phyloP scores from a whole-genome alignment of 1,140 invertebrate genomes.

The Rhizoglyphus robini region DNA sequence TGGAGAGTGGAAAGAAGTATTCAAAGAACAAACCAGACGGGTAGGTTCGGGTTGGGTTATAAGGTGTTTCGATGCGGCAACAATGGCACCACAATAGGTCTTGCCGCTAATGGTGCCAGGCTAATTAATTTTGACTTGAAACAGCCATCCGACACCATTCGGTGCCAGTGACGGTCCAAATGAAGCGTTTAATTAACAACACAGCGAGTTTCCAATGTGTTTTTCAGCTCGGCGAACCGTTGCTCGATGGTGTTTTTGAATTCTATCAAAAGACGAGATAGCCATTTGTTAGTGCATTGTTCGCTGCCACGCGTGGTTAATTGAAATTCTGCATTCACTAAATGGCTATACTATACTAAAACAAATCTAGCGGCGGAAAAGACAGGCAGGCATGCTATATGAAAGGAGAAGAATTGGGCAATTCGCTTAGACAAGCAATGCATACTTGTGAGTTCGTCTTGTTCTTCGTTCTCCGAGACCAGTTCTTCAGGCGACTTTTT shows the following conservation, averaged over 20 bases:
- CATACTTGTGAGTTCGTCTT: conserved; percentile 94
- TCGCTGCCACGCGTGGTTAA: neutral
- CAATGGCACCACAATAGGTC: too few relatives aligned
- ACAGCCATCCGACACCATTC: too few relatives aligned
- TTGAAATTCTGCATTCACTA: neutral
- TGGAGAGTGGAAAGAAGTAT: too few relatives aligned
- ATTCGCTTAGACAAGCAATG: neutral
- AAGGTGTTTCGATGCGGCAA: too few relatives aligned
- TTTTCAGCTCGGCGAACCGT: neutral
- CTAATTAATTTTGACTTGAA: too few relatives aligned
- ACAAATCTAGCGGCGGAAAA: too few relatives aligned
- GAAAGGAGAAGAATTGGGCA: neutral
- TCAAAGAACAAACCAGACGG: too few relatives aligned
- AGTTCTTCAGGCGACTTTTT: conserved; percentile 95
- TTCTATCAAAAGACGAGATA: neutral
- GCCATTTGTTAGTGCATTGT: neutral
- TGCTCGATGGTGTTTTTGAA: neutral
- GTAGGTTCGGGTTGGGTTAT: too few relatives aligned
- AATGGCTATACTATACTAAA: too few relatives aligned
- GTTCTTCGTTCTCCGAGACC: conserved; percentile 79
- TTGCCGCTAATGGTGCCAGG: too few relatives aligned
- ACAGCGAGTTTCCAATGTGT: neutral
- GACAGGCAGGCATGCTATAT: neutral
- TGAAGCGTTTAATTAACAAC: conserved; percentile 1
- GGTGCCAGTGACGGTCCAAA: too few relatives aligned